phyloP scores from a whole-genome alignment of 1,140 invertebrate genomes.

The Solenopsis fugax region DNA sequence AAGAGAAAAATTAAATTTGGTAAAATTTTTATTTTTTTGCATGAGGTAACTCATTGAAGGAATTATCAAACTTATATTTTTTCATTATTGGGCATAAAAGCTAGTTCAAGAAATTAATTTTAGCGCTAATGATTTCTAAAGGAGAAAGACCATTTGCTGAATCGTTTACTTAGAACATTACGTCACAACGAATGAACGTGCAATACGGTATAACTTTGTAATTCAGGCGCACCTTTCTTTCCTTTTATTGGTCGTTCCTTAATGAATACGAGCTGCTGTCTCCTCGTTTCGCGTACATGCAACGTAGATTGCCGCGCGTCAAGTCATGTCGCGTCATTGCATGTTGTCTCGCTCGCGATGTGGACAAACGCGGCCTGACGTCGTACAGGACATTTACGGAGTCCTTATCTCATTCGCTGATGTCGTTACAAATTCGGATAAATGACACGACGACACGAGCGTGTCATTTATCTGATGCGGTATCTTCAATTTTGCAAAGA shows the following conservation, averaged over 20 bases:
- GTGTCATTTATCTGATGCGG: slow-evolving; percentile 32
- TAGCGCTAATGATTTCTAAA: too few species aligned
- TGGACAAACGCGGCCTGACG: slow-evolving; percentile 43
- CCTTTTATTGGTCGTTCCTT: slow-evolving; percentile 3
- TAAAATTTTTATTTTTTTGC: neutral
- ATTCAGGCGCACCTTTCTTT: neutral
- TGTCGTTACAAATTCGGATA: slow-evolving; percentile 53
- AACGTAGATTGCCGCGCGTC: slow-evolving; percentile 43
- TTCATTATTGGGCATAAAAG: neutral
- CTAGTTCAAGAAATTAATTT: neutral
- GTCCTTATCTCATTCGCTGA: slow-evolving; percentile 37
- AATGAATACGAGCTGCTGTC: slow-evolving; percentile 42
- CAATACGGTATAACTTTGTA: slow-evolving; percentile 29
- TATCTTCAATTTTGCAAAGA: slow-evolving; percentile 24
- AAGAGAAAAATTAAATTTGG: neutral
- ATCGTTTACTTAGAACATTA: slow-evolving; percentile 1
- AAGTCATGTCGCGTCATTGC: slow-evolving; percentile 55
- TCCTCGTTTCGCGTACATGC: slow-evolving; percentile 25
- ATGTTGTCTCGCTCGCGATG: slow-evolving; percentile 39
- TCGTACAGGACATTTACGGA: slow-evolving; percentile 44
- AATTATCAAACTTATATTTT: neutral
- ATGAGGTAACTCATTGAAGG: neutral
- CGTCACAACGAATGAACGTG: neutral
- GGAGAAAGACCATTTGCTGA: neutral
- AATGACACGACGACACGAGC: slow-evolving; percentile 35